Base-by-base conservation (phyloP, 1,140 invertebrate genomes). In the Lordiphosa mommai region DNA sequence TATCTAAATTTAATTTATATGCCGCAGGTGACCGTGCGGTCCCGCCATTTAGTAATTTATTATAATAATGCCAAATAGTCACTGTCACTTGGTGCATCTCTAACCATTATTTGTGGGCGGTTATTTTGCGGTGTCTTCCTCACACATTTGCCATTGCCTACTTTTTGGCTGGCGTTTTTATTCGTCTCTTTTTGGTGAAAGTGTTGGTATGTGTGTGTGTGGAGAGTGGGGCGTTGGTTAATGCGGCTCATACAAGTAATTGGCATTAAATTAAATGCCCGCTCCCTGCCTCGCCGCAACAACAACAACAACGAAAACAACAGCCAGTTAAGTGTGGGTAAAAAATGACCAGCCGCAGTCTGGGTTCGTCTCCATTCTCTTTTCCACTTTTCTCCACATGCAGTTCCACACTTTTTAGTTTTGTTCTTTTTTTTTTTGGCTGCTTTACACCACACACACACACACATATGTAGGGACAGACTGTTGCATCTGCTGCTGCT, bases 191-290 rank as follows among this genome's bases (percentile, higher is more conserved):
- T 67, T 76, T 34, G 70, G 69, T 53, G 69, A 79, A 80, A 73
- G 70, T 70, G 51, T 60, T 60, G 55, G 57, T 13, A 43, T 53
- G 51, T 30, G 12, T 46, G 41, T 36, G 29, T 32, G 40, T 23
- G 40, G 34, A 44, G 47, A 40, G 30, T 47, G 56, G 41, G 27
- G 60, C 20, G 58, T 37, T 32, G 74, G 76, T 84, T 84, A 84
- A 84, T 84, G 72, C 72, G 63, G 79, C 72, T 85, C 77, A 85
- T 85, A 72, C 79, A 84, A 68, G 77, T 84, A 84, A 84, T 84
- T 84, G 77, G 68, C 77, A 84, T 84, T 84, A 84, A 84, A 84
- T 77, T 77, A 84, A 84, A 84, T 77, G 68, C 77, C 60, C 33
- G 37, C 50, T 51, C 38, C 36, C 33, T 23, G 23, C 16, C 47